Conservation (phyloP, 37 sponge, comb jelly and placozoan species). For the Dysidea cf. avara region DNA sequence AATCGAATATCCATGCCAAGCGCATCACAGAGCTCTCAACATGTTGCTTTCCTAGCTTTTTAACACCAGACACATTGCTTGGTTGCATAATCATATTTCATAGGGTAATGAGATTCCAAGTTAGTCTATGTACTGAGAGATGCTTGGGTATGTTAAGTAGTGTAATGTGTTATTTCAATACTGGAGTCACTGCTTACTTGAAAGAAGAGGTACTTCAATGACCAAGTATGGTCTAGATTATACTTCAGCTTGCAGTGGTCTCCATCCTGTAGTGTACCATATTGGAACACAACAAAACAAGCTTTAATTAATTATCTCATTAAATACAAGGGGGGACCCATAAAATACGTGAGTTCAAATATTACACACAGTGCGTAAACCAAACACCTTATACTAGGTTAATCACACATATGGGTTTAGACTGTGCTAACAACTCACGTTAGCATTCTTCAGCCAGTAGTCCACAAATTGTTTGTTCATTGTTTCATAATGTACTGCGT, state of each 20-base stretch:
- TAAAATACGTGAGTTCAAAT: too few species aligned
- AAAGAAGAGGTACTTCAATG: constrained; percentile 71
- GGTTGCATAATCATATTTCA: constrained; percentile 19
- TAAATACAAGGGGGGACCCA: too few species aligned
- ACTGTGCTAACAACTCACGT: constrained; percentile 3
- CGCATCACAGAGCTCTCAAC: too few species aligned
- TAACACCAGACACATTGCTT: too few species aligned
- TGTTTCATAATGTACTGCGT: constrained; percentile 28
- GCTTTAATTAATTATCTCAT: too few species aligned
- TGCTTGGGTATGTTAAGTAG: constrained; percentile 9
- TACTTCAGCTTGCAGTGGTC: constrained; percentile 62
- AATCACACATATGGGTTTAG: too few species aligned
- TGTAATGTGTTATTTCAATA: neutral
- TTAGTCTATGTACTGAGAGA: neutral
- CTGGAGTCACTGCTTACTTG: too few species aligned
- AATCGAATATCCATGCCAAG: too few species aligned
- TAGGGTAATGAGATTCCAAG: constrained; percentile 38
- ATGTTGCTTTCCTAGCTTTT: too few species aligned
- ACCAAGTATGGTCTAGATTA: constrained; percentile 56
- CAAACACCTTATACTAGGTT: constrained; percentile 35
- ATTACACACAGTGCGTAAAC: constrained; percentile 29
- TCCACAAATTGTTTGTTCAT: constrained; percentile 12
- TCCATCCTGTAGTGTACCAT: neutral
- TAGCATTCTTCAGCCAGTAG: constrained; percentile 49
- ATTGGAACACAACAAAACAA: neutral